A percentile compares a stretch with the other conserved stretches of the same genome.
phyloP scores from a whole-genome alignment of 1,140 invertebrate species.

The Ptiloglossa arizonensis region DNA sequence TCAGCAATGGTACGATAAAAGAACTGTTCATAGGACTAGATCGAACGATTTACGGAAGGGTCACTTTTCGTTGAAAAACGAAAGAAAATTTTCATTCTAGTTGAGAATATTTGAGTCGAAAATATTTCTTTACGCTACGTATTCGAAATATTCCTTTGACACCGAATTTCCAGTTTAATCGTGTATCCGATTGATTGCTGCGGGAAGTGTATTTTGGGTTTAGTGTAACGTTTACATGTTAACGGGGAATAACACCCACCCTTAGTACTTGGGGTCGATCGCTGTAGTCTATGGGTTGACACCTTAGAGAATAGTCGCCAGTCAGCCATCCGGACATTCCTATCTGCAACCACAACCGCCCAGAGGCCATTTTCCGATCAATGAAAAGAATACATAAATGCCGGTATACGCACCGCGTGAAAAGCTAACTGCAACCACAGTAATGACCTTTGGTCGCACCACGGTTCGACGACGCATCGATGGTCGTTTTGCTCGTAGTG shows the following conservation, averaged over 20 bases:
- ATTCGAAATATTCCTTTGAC: no score
- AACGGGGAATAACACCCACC: conserved; percentile 85
- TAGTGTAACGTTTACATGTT: conserved; percentile 33
- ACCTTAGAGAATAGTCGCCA: conserved; percentile 95
- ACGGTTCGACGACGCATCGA: not conserved
- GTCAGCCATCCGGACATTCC: conserved; percentile 92
- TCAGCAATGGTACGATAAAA: no score
- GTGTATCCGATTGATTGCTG: not conserved
- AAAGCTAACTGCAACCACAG: not conserved
- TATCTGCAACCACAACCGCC: conserved; percentile 89
- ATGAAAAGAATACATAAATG: conserved; percentile 50
- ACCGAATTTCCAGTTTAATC: not conserved
- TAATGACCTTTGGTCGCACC: not conserved
- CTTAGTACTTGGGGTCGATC: conserved; percentile 93
- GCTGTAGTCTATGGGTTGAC: conserved; percentile 97
- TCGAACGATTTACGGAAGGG: no score
- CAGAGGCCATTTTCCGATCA: conserved; percentile 75
- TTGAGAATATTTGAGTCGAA: no score
- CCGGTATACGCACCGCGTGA: not conserved
- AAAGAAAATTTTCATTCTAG: no score
- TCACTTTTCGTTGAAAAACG: no score
- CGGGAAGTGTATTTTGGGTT: not conserved
- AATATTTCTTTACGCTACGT: not conserved
- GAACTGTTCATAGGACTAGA: no score
- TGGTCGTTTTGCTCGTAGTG: not conserved